Evolutionary conservation across 2,888 invertebrate species (phyloP).

Genomic region (Macrosoma leucophasiata): DNA sequence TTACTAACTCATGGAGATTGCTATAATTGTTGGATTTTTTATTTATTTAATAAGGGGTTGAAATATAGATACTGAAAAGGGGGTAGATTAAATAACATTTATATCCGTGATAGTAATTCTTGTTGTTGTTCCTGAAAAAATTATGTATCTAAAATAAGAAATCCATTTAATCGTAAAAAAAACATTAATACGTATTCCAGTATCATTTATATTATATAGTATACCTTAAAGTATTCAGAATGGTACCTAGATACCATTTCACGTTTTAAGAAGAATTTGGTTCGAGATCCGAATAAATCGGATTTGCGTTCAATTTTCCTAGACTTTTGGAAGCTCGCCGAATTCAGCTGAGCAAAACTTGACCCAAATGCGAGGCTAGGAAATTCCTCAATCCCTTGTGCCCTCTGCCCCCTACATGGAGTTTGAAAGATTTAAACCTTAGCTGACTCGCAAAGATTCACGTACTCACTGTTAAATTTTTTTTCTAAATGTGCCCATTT

Average conservation of each 20-base stretch:
- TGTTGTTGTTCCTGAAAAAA: too few species aligned
- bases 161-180: too few species aligned
- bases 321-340: conserved; percentile 56
- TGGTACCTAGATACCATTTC: conserved; percentile 41
- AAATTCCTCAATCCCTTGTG: conserved; percentile 44
- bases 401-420: conserved; percentile 46
- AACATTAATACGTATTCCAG: too few species aligned
- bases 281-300: conserved; percentile 42
- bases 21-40: too few species aligned
- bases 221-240: conserved; percentile 31
- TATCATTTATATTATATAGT: too few species aligned
- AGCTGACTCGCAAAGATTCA: conserved; percentile 34
- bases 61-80: too few species aligned
- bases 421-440: conserved; percentile 56
- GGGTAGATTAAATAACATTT: too few species aligned
- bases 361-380: conserved; percentile 47
- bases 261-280: conserved; percentile 27
- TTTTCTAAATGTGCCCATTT: neutral
- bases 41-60: conserved; percentile 24
- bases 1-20: too few species aligned
- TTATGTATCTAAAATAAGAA: too few species aligned
- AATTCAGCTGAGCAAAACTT: conserved; percentile 48
- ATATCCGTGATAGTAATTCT: too few species aligned
- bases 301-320: conserved; percentile 70
- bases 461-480: conserved; percentile 32